Percentiles rank a stretch among this genome's conserved stretches.
Conservation (phyloP, 2,797 vertebrate species). For the Pogoniulus pusillus region DNA sequence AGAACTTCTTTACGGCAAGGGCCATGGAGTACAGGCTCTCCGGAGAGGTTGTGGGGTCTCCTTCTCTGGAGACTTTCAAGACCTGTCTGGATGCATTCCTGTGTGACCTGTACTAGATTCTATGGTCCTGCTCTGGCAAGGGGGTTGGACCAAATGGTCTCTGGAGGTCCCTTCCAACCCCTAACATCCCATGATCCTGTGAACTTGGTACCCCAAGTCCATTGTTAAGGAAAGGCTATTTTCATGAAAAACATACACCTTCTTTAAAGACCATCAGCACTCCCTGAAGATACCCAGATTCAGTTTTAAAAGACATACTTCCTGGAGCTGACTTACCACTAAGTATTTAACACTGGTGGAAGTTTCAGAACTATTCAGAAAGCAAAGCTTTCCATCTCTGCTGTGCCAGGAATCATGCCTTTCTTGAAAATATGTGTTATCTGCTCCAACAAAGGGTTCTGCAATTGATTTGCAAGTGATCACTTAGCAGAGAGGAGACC, state of each 20-base stretch:
- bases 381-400: background rate
- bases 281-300: background rate
- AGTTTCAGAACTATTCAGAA: background rate
- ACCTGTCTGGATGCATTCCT: too few relatives aligned
- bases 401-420: background rate
- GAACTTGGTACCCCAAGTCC: background rate
- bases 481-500: background rate
- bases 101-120: too few relatives aligned
- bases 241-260: background rate
- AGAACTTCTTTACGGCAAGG: too few relatives aligned
- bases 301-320: background rate
- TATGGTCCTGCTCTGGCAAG: too few relatives aligned
- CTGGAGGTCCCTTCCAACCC: too few relatives aligned
- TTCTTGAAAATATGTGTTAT: background rate
- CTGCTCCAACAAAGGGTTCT: background rate
- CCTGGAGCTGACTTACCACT: background rate
- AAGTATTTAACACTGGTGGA: background rate
- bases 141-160: too few relatives aligned
- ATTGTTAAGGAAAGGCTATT: background rate
- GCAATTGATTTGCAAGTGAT: conserved; percentile 1
- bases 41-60: too few relatives aligned
- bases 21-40: too few relatives aligned
- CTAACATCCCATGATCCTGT: too few relatives aligned
- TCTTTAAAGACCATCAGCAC: background rate
- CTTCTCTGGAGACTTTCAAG: too few relatives aligned